Base-by-base conservation (phyloP, 2,113 vertebrate genomes). In the Malurus alboscapulatus region DNA sequence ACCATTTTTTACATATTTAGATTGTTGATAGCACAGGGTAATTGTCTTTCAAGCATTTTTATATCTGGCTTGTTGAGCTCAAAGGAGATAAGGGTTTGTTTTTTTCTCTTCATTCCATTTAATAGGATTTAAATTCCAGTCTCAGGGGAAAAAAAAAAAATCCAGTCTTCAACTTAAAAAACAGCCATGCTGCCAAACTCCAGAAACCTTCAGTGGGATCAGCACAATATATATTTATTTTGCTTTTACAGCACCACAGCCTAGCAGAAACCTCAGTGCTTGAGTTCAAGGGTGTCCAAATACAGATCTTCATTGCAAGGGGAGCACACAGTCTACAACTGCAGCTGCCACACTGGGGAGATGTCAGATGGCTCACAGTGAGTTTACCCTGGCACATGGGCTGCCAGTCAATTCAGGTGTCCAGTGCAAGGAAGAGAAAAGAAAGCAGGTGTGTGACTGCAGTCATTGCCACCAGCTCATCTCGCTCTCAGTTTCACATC, bases 261-360 rank as follows among this genome's bases (percentile, higher is more conserved):
- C 45, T 45, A 36, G 24, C 53, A 74, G 81, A 40, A 91, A 32
- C 34, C 51, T 55, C 55, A 24, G 47, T 26, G 22, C 59, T 58
- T 14, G 4, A 81, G 44, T 40, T 20, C 17, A 19, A 36, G 62
- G 21, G 21, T 75, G 30, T 44, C 55, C 40, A 82, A 44, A 59
- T 7, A 12, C 9, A 55, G 26, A 21, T 54, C 38, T 79, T 48
- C n/a, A 4, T 5, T 14, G 30, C 0, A 0, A 67, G 47, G 14
- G 36, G 26, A 59, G 59, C 74, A 15, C 11, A 0, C 40, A 34
- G 38, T 16, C 61, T 6, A 1, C 48, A 6, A 19, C 40, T 8
- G 58, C 69, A n/a, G 29, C 57, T 59, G 53, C 66, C 48, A 15
- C 40, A 2, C 0, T 12, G 48, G 75, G 50, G 22, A 73, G 48